phyloP scores from a whole-genome alignment of 2,888 invertebrate species.

The Uropetala carovei region DNA sequence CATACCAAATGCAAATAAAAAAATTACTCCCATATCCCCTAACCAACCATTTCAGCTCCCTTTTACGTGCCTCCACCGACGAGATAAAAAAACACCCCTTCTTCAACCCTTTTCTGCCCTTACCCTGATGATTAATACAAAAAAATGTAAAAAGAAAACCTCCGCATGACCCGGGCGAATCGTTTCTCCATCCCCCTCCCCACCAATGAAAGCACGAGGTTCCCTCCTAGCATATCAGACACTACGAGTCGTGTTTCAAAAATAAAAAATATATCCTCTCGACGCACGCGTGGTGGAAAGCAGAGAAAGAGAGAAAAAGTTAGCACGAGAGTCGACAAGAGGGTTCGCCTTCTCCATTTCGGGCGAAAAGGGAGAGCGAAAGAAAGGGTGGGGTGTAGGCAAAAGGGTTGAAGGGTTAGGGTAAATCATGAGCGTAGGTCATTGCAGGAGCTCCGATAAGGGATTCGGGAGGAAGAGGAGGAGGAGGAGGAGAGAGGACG shows the following conservation, averaged over 20 bases:
- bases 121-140: neutral
- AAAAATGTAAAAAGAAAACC: slow-evolving; percentile 15
- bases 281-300: neutral
- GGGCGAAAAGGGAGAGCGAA: no score
- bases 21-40: no score
- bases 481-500: no score
- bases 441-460: no score
- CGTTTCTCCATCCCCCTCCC: neutral
- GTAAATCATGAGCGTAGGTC: no score
- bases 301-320: neutral
- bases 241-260: neutral
- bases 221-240: neutral
- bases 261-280: neutral
- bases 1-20: no score
- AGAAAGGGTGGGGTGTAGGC: no score
- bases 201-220: neutral
- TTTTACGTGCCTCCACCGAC: neutral
- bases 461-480: no score
- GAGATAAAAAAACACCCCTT: neutral
- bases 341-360: no score
- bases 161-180: neutral
- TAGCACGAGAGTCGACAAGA: neutral
- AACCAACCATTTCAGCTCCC: no score
- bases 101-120: neutral
- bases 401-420: no score